Conservation (phyloP, 2,113 vertebrate genomes). For the Atherinomorus stipes region DNA sequence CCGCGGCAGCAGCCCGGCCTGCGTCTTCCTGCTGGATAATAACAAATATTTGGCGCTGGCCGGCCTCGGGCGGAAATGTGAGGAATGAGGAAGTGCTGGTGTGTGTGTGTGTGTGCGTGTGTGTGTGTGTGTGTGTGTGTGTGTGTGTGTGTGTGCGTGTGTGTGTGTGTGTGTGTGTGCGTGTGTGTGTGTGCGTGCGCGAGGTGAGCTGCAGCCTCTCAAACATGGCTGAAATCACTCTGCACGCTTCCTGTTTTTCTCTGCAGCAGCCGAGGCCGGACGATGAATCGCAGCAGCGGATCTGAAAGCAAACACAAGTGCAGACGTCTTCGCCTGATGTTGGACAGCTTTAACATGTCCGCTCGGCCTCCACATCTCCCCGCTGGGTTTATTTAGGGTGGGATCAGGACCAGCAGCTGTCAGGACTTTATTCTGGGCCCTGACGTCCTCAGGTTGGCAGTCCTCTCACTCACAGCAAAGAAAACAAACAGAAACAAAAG, state of each 20-base stretch:
- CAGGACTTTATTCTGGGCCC: neutral
- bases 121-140: too few relatives aligned
- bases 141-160: too few relatives aligned
- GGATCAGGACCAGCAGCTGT: conserved; percentile 14
- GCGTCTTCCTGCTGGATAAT: neutral
- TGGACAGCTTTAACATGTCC: too few relatives aligned
- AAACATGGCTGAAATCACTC: conserved; percentile 22
- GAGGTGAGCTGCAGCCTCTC: neutral
- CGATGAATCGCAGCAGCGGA: conserved; percentile 3
- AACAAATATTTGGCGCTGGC: conserved; percentile 42
- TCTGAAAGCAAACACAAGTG: neutral
- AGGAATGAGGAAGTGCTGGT: conserved; percentile 66
- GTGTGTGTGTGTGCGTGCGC: too few relatives aligned
- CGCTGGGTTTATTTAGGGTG: neutral
- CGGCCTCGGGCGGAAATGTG: conserved; percentile 13
- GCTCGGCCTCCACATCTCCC: too few relatives aligned
- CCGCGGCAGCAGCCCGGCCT: neutral
- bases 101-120: too few relatives aligned
- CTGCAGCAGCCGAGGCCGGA: conserved; percentile 13
- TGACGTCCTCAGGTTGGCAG: neutral
- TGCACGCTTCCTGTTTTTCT: conserved; percentile 63
- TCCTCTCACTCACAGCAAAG: neutral
- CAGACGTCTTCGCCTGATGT: too few relatives aligned
- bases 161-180: too few relatives aligned
- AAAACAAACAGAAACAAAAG: too few relatives aligned